These are phyloP conservation scores for Gambelia wislizenii DNA, from an alignment of 2,797 vertebrate genomes.

Conservation along the genomic window DNA sequence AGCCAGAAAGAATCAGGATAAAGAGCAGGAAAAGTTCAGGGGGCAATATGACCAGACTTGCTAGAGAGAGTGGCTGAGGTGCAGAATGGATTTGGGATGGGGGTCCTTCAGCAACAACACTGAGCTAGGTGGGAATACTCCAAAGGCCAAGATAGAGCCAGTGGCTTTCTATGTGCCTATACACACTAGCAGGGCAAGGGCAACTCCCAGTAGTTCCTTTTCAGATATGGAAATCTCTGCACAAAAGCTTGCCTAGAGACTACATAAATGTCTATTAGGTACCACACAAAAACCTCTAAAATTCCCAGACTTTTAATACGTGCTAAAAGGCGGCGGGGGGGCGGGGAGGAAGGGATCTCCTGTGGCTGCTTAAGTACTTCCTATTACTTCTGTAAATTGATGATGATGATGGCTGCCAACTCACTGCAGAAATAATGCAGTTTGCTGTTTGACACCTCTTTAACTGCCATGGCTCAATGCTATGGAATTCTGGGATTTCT, in stretches of 20 bases:
- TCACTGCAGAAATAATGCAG: too few relatives aligned
- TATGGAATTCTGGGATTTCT: too few relatives aligned
- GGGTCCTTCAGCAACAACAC: not conserved
- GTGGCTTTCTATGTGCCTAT: not conserved
- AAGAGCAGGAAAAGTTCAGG: not conserved
- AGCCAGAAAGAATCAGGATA: not conserved
- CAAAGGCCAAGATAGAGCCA: too few relatives aligned
- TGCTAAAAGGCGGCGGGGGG: too few relatives aligned
- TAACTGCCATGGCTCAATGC: too few relatives aligned
- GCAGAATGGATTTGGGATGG: too few relatives aligned
- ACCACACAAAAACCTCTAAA: not conserved
- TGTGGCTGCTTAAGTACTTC: not conserved
- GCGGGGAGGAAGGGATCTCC: not conserved
- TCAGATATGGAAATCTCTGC: not conserved
- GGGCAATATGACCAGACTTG: not conserved
- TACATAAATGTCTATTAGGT: not conserved
- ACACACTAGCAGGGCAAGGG: not conserved
- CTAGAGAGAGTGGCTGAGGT: not conserved
- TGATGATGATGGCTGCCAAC: too few relatives aligned
- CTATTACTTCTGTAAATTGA: not conserved
- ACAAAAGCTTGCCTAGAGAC: not conserved
- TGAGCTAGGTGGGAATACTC: not conserved
- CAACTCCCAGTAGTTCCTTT: not conserved
- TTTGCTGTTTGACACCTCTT: too few relatives aligned
- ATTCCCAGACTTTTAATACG: not conserved